These are phyloP conservation scores for Halocynthia roretzi DNA, from an alignment of 23 tunicate genomes.

Conservation along the genomic window DNA sequence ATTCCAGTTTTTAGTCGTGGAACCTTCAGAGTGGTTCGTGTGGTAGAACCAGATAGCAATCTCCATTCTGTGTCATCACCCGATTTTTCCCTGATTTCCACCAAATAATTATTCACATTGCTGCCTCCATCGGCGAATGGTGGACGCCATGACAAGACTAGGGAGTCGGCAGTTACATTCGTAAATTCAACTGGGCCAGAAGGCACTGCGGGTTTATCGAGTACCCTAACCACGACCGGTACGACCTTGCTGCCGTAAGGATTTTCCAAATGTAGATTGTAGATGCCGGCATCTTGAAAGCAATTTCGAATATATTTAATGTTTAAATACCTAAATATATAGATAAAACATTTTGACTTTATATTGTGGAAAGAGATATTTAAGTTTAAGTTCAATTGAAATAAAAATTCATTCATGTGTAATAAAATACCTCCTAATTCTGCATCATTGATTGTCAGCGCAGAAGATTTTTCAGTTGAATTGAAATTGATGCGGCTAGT, in stretches of 20 bases:
- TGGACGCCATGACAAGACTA: constrained; percentile 74
- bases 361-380: background rate
- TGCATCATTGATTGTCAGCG: constrained; percentile 73
- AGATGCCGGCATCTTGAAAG: constrained; percentile 61
- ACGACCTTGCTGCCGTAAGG: constrained; percentile 65
- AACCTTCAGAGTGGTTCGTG: constrained; percentile 67
- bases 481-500: constrained; percentile 55
- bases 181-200: constrained; percentile 83
- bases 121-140: constrained; percentile 94
- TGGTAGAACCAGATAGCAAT: constrained; percentile 61
- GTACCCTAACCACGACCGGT: constrained; percentile 64
- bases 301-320: no score
- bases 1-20: constrained; percentile 57
- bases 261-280: constrained; percentile 55
- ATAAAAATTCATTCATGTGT: background rate
- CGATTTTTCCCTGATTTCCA: constrained; percentile 67
- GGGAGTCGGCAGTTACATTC: constrained; percentile 72
- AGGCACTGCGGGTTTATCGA: constrained; percentile 79
- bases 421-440: constrained; percentile 6
- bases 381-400: background rate
- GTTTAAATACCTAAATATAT: no score
- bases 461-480: constrained; percentile 17
- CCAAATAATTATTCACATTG: constrained; percentile 77
- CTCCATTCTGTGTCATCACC: constrained; percentile 78
- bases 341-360: no score